Evolutionary conservation across 1,140 invertebrate species (phyloP).

Genomic region (Pissodes strobi): DNA sequence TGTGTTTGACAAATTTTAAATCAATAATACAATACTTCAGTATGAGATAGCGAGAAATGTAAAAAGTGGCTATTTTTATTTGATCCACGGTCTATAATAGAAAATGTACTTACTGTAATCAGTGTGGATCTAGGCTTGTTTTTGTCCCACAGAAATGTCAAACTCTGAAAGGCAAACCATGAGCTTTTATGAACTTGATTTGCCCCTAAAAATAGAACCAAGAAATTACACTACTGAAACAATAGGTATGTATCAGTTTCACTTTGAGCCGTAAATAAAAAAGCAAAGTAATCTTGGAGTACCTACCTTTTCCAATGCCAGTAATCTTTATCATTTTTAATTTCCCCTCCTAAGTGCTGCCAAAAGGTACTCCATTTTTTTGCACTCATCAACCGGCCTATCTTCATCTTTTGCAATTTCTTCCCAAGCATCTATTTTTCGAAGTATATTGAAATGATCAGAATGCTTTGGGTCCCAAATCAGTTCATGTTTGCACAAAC

Average conservation of each 20-base stretch:
- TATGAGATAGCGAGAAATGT: too few relatives aligned
- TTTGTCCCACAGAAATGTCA: not conserved
- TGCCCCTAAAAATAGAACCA: too few relatives aligned
- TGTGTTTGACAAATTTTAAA: too few relatives aligned
- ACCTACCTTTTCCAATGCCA: too few relatives aligned
- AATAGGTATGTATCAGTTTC: too few relatives aligned
- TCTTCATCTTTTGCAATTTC: not conserved
- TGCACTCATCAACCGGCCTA: not conserved
- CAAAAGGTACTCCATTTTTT: not conserved
- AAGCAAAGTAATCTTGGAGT: too few relatives aligned
- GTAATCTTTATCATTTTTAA: not conserved
- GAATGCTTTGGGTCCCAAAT: conserved; percentile 1
- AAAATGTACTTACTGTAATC: too few relatives aligned
- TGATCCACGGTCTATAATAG: too few relatives aligned
- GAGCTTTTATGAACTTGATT: not conserved
- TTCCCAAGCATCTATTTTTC: not conserved
- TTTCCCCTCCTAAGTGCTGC: not conserved
- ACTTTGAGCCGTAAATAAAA: too few relatives aligned
- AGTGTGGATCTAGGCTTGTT: not conserved
- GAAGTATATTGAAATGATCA: not conserved
- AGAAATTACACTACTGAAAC: too few relatives aligned
- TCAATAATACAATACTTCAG: too few relatives aligned
- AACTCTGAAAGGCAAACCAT: not conserved
- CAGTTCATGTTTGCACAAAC: not conserved
- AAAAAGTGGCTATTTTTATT: too few relatives aligned